A percentile compares a stretch with the other conserved stretches of the same genome.
These are phyloP conservation scores for Ephialtes manifestator DNA, from an alignment of 2,888 invertebrate genomes.

Conservation along the genomic window DNA sequence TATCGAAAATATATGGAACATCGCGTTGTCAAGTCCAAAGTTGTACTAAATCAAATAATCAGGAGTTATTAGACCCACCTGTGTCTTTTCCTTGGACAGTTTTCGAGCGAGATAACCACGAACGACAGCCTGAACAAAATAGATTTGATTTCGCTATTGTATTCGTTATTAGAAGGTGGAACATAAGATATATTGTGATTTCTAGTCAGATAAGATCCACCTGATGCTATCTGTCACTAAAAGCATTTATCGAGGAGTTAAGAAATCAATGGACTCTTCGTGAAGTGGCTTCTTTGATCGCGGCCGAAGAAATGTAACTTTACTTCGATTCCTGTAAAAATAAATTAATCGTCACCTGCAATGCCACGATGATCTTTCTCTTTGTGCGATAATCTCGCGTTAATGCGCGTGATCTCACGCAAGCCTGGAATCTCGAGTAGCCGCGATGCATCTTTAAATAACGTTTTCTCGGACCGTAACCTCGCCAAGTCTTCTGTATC, in stretches of 20 bases:
- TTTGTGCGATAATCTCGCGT: conserved; percentile 91
- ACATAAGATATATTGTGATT: conserved; percentile 14
- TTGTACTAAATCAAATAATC: neutral
- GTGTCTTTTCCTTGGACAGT: conserved; percentile 86
- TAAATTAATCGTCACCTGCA: conserved; percentile 87
- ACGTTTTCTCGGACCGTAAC: conserved; percentile 90
- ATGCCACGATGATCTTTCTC: conserved; percentile 89
- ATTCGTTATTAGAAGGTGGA: neutral
- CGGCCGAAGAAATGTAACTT: conserved; percentile 8
- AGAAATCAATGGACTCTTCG: neutral
- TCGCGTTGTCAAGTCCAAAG: neutral
- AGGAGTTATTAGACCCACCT: conserved; percentile 81
- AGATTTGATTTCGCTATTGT: conserved; percentile 14
- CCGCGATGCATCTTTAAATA: conserved; percentile 92
- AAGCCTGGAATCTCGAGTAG: conserved; percentile 94
- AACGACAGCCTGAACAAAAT: conserved; percentile 87
- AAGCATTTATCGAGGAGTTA: conserved; percentile 9
- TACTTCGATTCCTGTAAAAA: neutral
- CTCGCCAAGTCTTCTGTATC: conserved; percentile 95
- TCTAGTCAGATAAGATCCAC: conserved; percentile 28
- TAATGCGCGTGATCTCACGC: conserved; percentile 91
- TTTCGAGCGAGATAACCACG: conserved; percentile 92
- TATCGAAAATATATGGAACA: neutral
- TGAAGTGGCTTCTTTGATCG: conserved; percentile 49
- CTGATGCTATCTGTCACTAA: conserved; percentile 16